Conservation (phyloP, 2,888 invertebrate species). For the Leptopilina myrica region DNA sequence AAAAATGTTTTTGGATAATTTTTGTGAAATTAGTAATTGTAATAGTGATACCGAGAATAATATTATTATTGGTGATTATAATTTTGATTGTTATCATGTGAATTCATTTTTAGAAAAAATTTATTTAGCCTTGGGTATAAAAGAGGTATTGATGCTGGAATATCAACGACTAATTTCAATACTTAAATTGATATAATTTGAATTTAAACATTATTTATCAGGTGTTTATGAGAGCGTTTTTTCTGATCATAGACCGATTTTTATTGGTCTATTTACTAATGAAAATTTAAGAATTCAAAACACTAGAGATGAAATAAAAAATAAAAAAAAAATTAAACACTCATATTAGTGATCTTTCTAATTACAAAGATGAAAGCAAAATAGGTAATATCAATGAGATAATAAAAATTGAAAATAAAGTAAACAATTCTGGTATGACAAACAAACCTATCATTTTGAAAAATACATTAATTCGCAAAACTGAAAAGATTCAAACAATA, state of each 20-base stretch:
- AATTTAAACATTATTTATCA: not conserved
- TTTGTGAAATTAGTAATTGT: not conserved
- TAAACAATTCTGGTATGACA: not conserved
- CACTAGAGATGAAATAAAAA: not conserved
- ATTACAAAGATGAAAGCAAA: no score
- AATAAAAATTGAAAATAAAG: no score
- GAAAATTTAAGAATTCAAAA: not conserved
- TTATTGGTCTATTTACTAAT: not conserved
- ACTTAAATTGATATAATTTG: not conserved
- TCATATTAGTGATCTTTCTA: no score
- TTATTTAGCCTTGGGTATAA: not conserved
- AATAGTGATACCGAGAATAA: not conserved
- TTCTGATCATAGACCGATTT: slow-evolving; percentile 9
- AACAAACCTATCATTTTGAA: not conserved
- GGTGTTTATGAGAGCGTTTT: not conserved
- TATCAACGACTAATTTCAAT: not conserved
- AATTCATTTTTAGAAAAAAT: not conserved
- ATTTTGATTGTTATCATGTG: not conserved
- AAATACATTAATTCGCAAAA: not conserved
- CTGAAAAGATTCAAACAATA: not conserved
- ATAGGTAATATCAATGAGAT: no score
- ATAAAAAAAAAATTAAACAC: not conserved
- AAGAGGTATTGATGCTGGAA: not conserved
- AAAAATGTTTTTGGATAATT: not conserved
- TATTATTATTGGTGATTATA: not conserved